Percentiles rank a stretch among this genome's conserved stretches.
Evolutionary conservation across 2,797 vertebrate species (phyloP).

Genomic region (Esox lucius): DNA sequence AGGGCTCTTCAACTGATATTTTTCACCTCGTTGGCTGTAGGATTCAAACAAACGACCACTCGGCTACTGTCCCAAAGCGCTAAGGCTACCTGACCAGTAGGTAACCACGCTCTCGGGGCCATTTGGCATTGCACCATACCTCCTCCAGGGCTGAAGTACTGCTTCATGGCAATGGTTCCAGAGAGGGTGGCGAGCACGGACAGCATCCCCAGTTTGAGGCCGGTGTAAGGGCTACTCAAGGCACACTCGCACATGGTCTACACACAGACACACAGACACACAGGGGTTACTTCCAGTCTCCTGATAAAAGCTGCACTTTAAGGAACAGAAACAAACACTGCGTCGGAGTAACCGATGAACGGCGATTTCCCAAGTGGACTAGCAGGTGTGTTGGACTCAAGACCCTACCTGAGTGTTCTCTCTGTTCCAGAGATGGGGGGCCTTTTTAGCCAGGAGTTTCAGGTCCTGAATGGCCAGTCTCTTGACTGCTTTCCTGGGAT

Average conservation of each 20-base stretch:
- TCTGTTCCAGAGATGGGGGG: conserved; percentile 93
- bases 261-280: conserved; percentile 25
- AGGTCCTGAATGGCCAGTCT: conserved; percentile 86
- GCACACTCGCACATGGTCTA: conserved; percentile 95
- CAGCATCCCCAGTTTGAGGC: conserved; percentile 91
- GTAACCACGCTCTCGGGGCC: too few species aligned
- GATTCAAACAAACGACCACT: too few species aligned
- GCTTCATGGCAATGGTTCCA: conserved; percentile 91
- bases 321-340: neutral
- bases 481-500: conserved; percentile 93
- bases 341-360: neutral
- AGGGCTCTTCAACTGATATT: too few species aligned
- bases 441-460: conserved; percentile 91
- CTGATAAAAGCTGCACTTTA: neutral
- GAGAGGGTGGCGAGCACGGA: conserved; percentile 91
- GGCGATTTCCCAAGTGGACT: neutral
- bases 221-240: conserved; percentile 89
- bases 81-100: too few species aligned
- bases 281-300: too few species aligned
- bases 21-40: too few species aligned
- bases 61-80: too few species aligned
- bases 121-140: conserved; percentile 63
- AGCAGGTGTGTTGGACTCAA: neutral
- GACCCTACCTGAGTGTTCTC: conserved; percentile 90
- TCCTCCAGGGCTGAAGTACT: conserved; percentile 84